A percentile compares a stretch with the other conserved stretches of the same genome.
phyloP scores from a whole-genome alignment of 2,797 vertebrate genomes.

The Galagoides demidoff region DNA sequence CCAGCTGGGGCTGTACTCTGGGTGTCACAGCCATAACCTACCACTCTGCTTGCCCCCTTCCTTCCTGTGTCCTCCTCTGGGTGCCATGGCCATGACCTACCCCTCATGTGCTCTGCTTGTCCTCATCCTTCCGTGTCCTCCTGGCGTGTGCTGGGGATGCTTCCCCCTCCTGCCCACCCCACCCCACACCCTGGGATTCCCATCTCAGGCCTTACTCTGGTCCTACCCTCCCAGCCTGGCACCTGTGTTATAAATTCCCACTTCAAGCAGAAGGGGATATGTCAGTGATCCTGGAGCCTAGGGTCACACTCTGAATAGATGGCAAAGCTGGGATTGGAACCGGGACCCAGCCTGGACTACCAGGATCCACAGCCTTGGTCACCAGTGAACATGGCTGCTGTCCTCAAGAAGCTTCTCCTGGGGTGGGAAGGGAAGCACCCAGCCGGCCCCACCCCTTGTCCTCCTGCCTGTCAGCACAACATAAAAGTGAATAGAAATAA shows the following conservation, averaged over 20 bases:
- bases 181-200: not conserved
- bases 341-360: accelerated
- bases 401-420: accelerated
- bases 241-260: accelerated
- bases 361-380: accelerated
- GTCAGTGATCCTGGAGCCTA: no score
- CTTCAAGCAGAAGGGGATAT: accelerated
- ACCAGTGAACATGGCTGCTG: accelerated
- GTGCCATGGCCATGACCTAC: no score
- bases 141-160: no score
- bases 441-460: accelerated
- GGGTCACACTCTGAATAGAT: not conserved
- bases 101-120: no score
- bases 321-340: not conserved
- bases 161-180: not conserved
- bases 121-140: no score
- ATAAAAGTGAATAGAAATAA: not conserved
- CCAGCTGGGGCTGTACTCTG: not conserved
- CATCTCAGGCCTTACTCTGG: accelerated
- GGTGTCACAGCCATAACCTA: not conserved
- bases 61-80: no score
- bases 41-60: no score
- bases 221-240: accelerated
- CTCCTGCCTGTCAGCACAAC: not conserved
- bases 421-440: accelerated